phyloP scores from a whole-genome alignment of 1,140 invertebrate species.

The Triops longicaudatus region DNA sequence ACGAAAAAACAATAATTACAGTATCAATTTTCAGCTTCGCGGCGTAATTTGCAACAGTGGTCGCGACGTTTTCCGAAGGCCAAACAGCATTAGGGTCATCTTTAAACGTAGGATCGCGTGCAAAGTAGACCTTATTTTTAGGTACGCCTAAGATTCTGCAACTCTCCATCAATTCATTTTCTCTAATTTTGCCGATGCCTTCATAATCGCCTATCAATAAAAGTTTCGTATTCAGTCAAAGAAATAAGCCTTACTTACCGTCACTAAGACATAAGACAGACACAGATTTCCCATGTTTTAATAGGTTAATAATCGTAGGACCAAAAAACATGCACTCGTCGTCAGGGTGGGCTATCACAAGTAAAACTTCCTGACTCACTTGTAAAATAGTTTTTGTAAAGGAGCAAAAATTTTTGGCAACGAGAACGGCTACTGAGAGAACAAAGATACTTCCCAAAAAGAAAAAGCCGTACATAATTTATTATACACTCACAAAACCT shows the following conservation, averaged over 20 bases:
- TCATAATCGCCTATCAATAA: conserved; percentile 58
- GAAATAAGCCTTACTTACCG: background rate
- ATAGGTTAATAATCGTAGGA: conserved; percentile 20
- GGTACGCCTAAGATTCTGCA: conserved; percentile 68
- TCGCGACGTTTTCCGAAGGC: conserved; percentile 61
- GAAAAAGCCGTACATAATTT: background rate
- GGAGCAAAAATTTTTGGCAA: background rate
- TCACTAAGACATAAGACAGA: conserved; percentile 16
- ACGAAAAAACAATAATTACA: conserved; percentile 33
- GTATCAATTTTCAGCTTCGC: conserved; percentile 67
- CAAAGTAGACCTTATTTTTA: conserved; percentile 39
- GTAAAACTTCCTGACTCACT: conserved; percentile 39
- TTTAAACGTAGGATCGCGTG: conserved; percentile 55
- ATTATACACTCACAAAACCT: background rate
- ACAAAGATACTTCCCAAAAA: background rate
- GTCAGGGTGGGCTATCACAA: conserved; percentile 90
- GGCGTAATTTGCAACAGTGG: conserved; percentile 59
- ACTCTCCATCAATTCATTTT: conserved; percentile 67
- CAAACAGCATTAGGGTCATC: conserved; percentile 66
- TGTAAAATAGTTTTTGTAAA: background rate
- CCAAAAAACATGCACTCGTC: conserved; percentile 92
- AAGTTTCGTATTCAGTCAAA: background rate
- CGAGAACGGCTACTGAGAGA: background rate
- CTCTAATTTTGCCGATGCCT: conserved; percentile 55
- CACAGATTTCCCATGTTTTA: conserved; percentile 18